These are phyloP conservation scores for Drosophila quadrilineata DNA, from an alignment of 1,140 invertebrate genomes.

Conservation along the genomic window DNA sequence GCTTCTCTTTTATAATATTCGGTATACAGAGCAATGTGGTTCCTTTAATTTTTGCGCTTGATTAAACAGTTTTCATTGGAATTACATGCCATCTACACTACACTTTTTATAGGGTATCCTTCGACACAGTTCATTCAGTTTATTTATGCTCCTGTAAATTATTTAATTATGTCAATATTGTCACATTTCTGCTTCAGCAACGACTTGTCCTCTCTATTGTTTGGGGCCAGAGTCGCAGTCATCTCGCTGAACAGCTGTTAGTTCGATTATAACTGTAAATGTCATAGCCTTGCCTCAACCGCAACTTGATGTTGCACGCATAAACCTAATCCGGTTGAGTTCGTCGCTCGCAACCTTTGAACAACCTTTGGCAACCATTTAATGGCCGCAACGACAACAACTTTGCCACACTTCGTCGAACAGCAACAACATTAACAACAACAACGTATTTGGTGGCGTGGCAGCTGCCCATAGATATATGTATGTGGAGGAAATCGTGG, in stretches of 20 bases:
- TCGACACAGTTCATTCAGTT: not conserved
- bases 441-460: constrained; percentile 4
- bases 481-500: constrained; percentile 48
- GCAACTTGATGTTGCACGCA: constrained; percentile 8
- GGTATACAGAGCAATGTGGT: too few relatives aligned
- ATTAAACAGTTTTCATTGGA: too few relatives aligned
- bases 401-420: constrained; percentile 48
- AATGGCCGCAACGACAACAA: constrained; percentile 51
- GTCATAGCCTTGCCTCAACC: constrained; percentile 6
- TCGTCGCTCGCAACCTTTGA: constrained; percentile 29
- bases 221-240: too few relatives aligned
- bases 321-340: constrained; percentile 23
- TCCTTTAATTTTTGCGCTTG: too few relatives aligned
- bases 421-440: constrained; percentile 7
- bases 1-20: too few relatives aligned
- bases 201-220: too few relatives aligned
- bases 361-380: constrained; percentile 42
- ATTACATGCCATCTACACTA: too few relatives aligned
- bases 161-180: not conserved
- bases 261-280: not conserved
- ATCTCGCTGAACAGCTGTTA: too few relatives aligned
- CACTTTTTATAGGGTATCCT: not conserved
- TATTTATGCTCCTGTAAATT: not conserved
- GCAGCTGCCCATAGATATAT: not conserved
- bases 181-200: not conserved